Percentiles rank a stretch among this genome's conserved stretches.
Conservation (phyloP, 2,797 vertebrate genomes). For the Sarcoramphus papa region DNA sequence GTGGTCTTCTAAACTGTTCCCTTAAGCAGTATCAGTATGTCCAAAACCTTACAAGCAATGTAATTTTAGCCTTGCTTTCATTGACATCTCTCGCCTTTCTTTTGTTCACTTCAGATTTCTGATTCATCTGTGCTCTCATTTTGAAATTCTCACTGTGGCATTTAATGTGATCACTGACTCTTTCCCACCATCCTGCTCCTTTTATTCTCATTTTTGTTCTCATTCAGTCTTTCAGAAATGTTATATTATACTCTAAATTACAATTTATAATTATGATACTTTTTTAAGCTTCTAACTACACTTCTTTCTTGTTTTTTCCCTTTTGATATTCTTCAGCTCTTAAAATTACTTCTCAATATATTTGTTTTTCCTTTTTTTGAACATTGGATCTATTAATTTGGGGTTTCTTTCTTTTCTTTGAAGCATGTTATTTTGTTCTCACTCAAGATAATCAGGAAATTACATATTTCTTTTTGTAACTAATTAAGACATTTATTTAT, state of each 20-base stretch:
- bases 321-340: not conserved
- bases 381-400: not conserved
- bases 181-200: not conserved
- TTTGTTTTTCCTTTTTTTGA: not conserved
- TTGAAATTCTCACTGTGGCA: not conserved
- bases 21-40: not conserved
- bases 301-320: accelerated
- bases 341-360: not conserved
- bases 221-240: not conserved
- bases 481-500: not conserved
- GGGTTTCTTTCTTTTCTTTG: not conserved
- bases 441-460: not conserved
- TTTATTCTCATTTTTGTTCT: not conserved
- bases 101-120: slow-evolving; percentile 16
- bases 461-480: not conserved
- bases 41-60: not conserved
- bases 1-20: not conserved
- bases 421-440: not conserved
- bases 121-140: slow-evolving; percentile 3
- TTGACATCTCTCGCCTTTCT: not conserved
- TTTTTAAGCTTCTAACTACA: not conserved
- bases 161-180: not conserved
- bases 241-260: not conserved
- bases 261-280: not conserved
- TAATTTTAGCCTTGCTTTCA: slow-evolving; percentile 31